Evolutionary conservation across 2,888 invertebrate genomes (phyloP).

Genomic region (Stenotaenia linearis): DNA sequence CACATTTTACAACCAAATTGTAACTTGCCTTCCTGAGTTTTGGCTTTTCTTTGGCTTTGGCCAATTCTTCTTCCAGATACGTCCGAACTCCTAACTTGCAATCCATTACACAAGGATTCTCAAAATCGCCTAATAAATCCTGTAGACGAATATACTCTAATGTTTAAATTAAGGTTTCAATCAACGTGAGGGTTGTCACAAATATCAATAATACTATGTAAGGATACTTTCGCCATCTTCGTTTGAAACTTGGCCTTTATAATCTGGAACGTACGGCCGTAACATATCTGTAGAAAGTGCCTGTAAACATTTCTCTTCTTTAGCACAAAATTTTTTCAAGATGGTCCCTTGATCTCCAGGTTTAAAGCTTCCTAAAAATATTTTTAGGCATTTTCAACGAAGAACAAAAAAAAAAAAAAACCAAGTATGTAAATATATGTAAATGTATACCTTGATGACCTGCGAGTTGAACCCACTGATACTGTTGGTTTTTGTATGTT

Average conservation of each 20-base stretch:
- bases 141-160: constrained; percentile 75
- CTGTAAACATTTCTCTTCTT: constrained; percentile 84
- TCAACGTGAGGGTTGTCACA: too few species aligned
- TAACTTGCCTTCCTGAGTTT: constrained; percentile 57
- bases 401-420: neutral
- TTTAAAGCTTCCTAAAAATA: constrained; percentile 71
- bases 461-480: constrained; percentile 94
- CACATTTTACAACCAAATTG: neutral
- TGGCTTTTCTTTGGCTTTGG: constrained; percentile 91
- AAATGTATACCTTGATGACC: constrained; percentile 84
- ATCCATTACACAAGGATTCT: constrained; percentile 93
- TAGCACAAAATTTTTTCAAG: constrained; percentile 81
- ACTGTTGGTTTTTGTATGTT: constrained; percentile 89
- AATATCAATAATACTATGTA: too few species aligned
- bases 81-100: constrained; percentile 93
- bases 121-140: constrained; percentile 84
- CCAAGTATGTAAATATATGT: too few species aligned
- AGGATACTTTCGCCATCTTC: constrained; percentile 43
- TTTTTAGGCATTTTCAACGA: neutral
- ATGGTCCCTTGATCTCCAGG: constrained; percentile 90
- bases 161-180: constrained; percentile 17
- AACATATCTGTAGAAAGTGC: constrained; percentile 81
- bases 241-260: constrained; percentile 61
- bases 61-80: constrained; percentile 88
- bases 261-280: constrained; percentile 85